Evolutionary conservation across 92 coral and sea anemone genomes (phyloP).

Genomic region (Montipora capitata): DNA sequence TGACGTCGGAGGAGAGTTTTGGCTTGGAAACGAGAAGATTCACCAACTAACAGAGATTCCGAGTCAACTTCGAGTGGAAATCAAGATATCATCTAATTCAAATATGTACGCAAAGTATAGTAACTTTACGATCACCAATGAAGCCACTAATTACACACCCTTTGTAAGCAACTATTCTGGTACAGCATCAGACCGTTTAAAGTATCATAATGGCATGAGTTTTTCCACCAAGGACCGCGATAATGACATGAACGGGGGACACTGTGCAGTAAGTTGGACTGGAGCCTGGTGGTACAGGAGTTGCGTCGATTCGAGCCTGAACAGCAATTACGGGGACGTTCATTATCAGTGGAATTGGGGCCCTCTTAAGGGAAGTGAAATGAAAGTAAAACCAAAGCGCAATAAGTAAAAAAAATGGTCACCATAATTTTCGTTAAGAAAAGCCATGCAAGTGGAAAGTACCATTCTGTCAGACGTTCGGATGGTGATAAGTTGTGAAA

Average conservation of each 20-base stretch:
- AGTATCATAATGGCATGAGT: conserved; percentile 74
- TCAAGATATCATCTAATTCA: conserved; percentile 36
- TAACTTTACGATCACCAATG: conserved; percentile 62
- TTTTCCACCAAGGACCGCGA: conserved; percentile 81
- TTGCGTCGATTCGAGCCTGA: conserved; percentile 72
- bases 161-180: conserved; percentile 64
- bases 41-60: conserved; percentile 78
- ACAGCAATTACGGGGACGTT: conserved; percentile 68
- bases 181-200: conserved; percentile 30
- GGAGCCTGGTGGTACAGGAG: conserved; percentile 86
- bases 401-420: neutral
- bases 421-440: neutral
- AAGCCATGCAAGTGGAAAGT: too few relatives aligned
- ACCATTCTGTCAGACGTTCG: too few relatives aligned
- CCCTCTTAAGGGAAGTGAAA: conserved; percentile 59
- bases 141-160: conserved; percentile 66
- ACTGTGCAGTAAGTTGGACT: conserved; percentile 47
- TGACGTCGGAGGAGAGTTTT: conserved; percentile 65
- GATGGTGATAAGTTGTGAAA: too few relatives aligned
- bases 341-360: conserved; percentile 8
- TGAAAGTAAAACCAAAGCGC: conserved; percentile 58
- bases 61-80: conserved; percentile 66
- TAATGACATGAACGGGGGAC: conserved; percentile 39
- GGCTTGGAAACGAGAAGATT: conserved; percentile 86
- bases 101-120: conserved; percentile 60